phyloP scores from a whole-genome alignment of 2,797 vertebrate species.

The Eutrigla gurnardus region DNA sequence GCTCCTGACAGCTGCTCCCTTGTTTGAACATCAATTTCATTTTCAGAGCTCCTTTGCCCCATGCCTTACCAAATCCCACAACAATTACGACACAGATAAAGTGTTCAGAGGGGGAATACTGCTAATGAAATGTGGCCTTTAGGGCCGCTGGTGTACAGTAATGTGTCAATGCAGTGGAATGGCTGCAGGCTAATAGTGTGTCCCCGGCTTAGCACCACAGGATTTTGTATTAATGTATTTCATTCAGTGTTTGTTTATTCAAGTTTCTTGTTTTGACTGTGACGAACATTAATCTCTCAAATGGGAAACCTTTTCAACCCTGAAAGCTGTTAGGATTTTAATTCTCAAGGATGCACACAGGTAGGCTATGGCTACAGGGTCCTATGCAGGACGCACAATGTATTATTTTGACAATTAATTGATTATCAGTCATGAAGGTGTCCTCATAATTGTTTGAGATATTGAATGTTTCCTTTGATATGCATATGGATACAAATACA shows the following conservation, averaged over 20 bases:
- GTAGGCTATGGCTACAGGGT: not conserved
- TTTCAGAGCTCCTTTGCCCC: conserved; percentile 64
- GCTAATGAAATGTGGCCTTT: conserved; percentile 75
- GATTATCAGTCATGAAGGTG: not conserved
- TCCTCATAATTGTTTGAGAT: conserved; percentile 10
- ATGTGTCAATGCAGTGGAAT: conserved; percentile 51
- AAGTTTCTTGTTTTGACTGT: not conserved
- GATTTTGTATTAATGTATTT: conserved; percentile 15
- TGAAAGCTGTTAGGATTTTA: conserved; percentile 5
- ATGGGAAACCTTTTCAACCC: not conserved
- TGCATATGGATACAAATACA: not conserved
- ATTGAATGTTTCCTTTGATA: not conserved
- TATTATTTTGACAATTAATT: not conserved
- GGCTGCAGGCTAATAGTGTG: conserved; percentile 53
- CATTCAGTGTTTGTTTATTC: conserved; percentile 18
- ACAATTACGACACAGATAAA: conserved; percentile 74
- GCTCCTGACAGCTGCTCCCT: conserved; percentile 74
- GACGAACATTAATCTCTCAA: conserved; percentile 13
- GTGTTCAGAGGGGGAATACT: conserved; percentile 50
- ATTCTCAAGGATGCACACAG: conserved; percentile 17
- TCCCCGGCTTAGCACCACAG: conserved; percentile 28
- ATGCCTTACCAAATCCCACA: conserved; percentile 70
- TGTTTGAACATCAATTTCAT: conserved; percentile 80
- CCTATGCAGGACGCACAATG: not conserved
- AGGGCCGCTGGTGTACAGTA: conserved; percentile 52